Evolutionary conservation across 2,797 vertebrate species (phyloP), one percentile per base, ranked within the genome.

Genomic region (Falco cherrug): DNA sequence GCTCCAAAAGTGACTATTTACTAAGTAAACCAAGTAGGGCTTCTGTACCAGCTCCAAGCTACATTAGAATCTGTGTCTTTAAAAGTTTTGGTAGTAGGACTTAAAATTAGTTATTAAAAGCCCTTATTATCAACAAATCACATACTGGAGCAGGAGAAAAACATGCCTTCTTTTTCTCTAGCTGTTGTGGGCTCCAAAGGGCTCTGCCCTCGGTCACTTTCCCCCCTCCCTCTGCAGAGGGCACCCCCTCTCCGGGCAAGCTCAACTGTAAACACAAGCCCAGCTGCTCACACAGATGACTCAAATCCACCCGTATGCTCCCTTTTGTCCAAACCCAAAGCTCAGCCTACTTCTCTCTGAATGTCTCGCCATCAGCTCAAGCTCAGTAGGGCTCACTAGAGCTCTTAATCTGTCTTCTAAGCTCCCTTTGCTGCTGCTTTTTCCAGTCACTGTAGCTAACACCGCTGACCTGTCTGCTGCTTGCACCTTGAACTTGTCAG

Each of bases 341-440:
- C 93, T 95, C 89, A 88, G 67, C 39, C 64, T 91, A 51, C 77
- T 81, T 84, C 73, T 45, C 45, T 73, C 85, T 31, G 19, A 54
- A 53, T 11, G 93, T 96, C 94, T 97, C 53, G 31, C 87, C 94
- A 60, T 50, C 39, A 1, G 93, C 93, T 96, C 94, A 96, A 43
- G 47, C 73, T 84, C 94, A 81, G 51, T 26, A 35, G 20, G 33
- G 77, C 50, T 95, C 74, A 82, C 35, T 22, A 70, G 79, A 84
- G 65, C 69, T 91, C 65, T 76, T 94, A 91, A 93, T 86, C 92
- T 86, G 19, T 35, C 15, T 87, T 73, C 50, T 84, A 70, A 91
- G 31, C 28, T 91, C 48, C 86, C 47, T 73, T 54, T 54, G 50
- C 41, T 71, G 43, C 43, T 61, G 47, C 79, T 84, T 88, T 89